phyloP scores from a whole-genome alignment of 2,888 invertebrate genomes.

The Eueremaeus valkanovi region DNA sequence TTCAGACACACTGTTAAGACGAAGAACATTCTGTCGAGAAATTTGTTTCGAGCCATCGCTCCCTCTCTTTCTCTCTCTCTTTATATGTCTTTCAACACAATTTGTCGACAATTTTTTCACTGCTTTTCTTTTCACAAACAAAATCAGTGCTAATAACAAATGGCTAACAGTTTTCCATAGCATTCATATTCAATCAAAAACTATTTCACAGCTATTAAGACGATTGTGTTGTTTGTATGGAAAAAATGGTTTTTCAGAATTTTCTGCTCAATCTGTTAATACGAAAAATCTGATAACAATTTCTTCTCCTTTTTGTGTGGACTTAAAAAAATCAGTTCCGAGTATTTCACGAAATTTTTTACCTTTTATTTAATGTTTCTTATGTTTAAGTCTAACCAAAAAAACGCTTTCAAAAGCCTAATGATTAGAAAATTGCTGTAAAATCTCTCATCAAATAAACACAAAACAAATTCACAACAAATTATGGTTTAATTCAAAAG shows the following conservation, averaged over 20 bases:
- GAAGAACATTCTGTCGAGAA: not conserved
- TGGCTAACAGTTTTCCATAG: not conserved
- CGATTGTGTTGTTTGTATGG: not conserved
- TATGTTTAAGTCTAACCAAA: too few species aligned
- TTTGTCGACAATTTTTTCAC: constrained; percentile 4
- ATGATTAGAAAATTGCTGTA: too few species aligned
- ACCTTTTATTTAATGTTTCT: not conserved
- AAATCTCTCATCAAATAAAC: too few species aligned
- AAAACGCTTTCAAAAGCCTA: too few species aligned
- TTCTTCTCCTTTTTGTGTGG: not conserved
- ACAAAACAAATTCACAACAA: too few species aligned
- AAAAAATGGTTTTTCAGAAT: not conserved
- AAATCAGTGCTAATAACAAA: not conserved
- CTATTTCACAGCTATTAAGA: not conserved
- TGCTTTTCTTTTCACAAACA: not conserved
- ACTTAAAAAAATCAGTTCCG: not conserved
- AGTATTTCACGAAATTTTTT: not conserved
- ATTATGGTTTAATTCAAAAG: too few species aligned
- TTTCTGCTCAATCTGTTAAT: not conserved
- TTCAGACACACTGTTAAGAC: too few species aligned
- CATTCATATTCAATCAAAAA: not conserved
- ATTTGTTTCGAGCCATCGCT: constrained; percentile 3
- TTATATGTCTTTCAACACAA: not conserved
- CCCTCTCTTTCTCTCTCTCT: not conserved
- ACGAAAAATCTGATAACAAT: constrained; percentile 12